Base-by-base conservation (phyloP, 2,888 invertebrate genomes). In the Rutpela maculata region DNA sequence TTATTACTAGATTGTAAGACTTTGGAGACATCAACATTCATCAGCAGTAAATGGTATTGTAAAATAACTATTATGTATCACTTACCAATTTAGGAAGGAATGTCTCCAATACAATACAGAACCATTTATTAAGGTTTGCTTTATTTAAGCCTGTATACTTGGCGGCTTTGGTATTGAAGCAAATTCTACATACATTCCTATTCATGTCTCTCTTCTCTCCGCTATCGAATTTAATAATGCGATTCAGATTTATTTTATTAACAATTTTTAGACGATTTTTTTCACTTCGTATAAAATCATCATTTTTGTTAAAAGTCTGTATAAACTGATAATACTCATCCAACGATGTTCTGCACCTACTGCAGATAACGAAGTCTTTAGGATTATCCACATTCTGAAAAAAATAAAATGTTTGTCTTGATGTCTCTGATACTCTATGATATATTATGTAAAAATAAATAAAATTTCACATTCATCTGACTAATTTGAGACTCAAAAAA, bases 41-140 rank as follows among this genome's bases (percentile, higher is more conserved):
- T 26, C 6, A 26, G 26, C 2, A 26, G 26, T 6, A 26, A 6
- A 26, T 26, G 2, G 26, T 26, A 26, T 26, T 26, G 26, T 4
- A 26, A n/a, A 4, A 26, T 26, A 4, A 26, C 6, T 26, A 26
- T n/a, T 50, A 38, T 11, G 4, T 15, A 50, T 15, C 15, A 65
- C 65, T 65, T 43, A 65, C 65, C 43, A 65, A 18, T 38, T 38
- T 38, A 17, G 65, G 43, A 7, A 65, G 19, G 12, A 38, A 38
- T 17, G 43, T 18, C 10, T 19, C 26, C 15, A 65, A 43, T 11
- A 38, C 43, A 11, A 10, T 10, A 43, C 18, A 12, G 12, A 50
- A 15, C 38, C 1, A 65, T n/a, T 65, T 26, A n/a, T 18, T 43
- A 43, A 18, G 1, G 0, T 18, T 18, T 65, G 65, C 38, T 17